Evolutionary conservation across 1,140 invertebrate species (phyloP), one percentile per base, ranked within the genome.

Genomic region (Portunus trituberculatus): DNA sequence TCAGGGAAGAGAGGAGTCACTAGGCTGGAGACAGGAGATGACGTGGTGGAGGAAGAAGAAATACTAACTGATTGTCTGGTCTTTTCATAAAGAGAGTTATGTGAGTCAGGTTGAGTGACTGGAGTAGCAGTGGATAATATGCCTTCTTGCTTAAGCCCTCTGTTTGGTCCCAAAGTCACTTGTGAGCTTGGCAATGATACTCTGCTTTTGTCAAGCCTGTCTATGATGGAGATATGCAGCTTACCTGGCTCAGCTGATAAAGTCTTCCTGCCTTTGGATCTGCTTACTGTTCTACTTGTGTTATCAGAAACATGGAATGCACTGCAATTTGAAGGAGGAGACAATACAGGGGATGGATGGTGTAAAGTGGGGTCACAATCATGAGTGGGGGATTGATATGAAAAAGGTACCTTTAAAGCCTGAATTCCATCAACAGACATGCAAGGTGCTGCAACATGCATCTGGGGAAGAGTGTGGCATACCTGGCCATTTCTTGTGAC

Each of bases 1-100:
- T 95, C 94, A 20, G 39, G 59, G 29, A 52, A 16, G n/a, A 92
- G 45, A 7, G 82, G 94, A 14, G 94, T 45, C 28, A 84, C 45
- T 8, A 95, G 82, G 29, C 46, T 86, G 45, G 94, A 92, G 82
- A 95, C 3, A 46, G 82, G 48, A 28, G 46, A 92, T 8, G 8
- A 25, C 67, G 2, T 12, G 1, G 20, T n/a, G 67, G n/a, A n/a
- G 25, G 25, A 8, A n/a, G 67, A n/a, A n/a, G 20, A 25, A 8
- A 20, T 12, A 76, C 67, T 76, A n/a, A 12, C 67, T 76, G 67
- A 25, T 8, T 25, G 67, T 20, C 20, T n/a, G 67, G 20, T 20
- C 8, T 76, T 76, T 25, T n/a, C 67, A 76, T 8, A 7, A 7
- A 20, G 25, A 8, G 67, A n/a, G 20, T 12, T n/a, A n/a, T 76